These are phyloP conservation scores for Maccullochella peelii DNA, from an alignment of 2,113 vertebrate species.

Conservation along the genomic window DNA sequence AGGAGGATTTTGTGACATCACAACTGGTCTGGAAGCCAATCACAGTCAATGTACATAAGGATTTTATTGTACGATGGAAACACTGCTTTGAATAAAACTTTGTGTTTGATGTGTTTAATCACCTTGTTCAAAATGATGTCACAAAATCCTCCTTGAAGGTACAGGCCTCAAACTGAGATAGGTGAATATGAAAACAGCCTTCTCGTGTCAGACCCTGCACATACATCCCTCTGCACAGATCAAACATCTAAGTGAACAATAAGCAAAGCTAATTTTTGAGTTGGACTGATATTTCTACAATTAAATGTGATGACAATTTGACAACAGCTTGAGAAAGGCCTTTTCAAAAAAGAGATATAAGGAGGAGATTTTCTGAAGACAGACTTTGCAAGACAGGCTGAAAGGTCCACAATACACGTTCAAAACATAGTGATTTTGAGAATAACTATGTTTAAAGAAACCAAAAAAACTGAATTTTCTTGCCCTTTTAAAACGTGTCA, in stretches of 20 bases:
- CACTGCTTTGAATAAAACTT: too few relatives aligned
- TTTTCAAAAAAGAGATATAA: not conserved
- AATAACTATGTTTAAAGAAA: conserved; percentile 18
- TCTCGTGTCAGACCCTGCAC: too few relatives aligned
- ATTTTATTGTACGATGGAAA: too few relatives aligned
- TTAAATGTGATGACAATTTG: not conserved
- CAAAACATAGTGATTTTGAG: conserved; percentile 8
- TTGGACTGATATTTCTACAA: not conserved
- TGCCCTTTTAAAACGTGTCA: conserved; percentile 33
- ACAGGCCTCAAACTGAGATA: too few relatives aligned
- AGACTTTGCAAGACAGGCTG: not conserved
- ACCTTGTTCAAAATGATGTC: too few relatives aligned
- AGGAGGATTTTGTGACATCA: too few relatives aligned
- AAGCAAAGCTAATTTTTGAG: not conserved
- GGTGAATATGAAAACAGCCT: too few relatives aligned
- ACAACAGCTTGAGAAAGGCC: not conserved
- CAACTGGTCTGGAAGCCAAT: too few relatives aligned
- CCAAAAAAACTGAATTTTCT: not conserved
- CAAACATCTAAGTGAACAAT: not conserved
- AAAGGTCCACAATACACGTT: not conserved
- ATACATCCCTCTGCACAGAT: not conserved
- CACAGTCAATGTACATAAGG: too few relatives aligned
- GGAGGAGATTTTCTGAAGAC: not conserved
- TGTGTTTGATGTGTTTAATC: too few relatives aligned
- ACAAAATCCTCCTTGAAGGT: too few relatives aligned